A percentile compares a stretch with the other conserved stretches of the same genome.
These are phyloP conservation scores for Pantelozetes paolii DNA, from an alignment of 2,888 invertebrate species.

Conservation along the genomic window DNA sequence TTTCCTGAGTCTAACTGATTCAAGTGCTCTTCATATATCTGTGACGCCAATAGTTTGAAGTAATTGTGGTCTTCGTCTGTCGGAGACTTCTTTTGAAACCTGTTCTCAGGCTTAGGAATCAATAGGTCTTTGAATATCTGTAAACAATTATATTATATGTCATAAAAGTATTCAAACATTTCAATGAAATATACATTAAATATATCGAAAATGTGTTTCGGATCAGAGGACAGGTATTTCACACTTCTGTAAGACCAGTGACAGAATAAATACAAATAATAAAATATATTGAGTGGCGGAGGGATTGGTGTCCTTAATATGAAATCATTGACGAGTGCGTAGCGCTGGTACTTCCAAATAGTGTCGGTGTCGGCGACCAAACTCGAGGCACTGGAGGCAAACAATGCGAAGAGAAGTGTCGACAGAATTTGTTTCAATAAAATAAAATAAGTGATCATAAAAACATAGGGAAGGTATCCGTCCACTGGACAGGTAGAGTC, in stretches of 20 bases:
- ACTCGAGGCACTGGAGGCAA: constrained; percentile 49
- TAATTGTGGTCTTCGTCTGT: constrained; percentile 37
- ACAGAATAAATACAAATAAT: constrained; percentile 46
- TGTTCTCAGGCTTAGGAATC: neutral
- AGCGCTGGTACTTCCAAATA: constrained; percentile 53
- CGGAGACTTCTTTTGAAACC: no score
- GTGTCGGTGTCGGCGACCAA: constrained; percentile 50
- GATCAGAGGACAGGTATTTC: constrained; percentile 39
- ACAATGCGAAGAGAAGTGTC: constrained; percentile 53
- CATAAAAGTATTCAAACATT: no score
- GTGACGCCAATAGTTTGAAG: constrained; percentile 48
- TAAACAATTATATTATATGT: neutral
- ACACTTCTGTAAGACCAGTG: no score
- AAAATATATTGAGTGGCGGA: constrained; percentile 51
- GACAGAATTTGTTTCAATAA: constrained; percentile 52
- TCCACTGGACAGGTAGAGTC: constrained; percentile 45
- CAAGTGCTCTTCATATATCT: constrained; percentile 43
- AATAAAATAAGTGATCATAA: constrained; percentile 50
- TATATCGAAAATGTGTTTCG: no score
- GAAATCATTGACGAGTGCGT: constrained; percentile 52
- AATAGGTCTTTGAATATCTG: neutral
- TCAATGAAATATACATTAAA: no score
- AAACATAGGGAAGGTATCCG: constrained; percentile 48
- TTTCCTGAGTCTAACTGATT: constrained; percentile 43
- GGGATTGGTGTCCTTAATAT: constrained; percentile 51